phyloP scores from a whole-genome alignment of 2,113 vertebrate genomes.

The Pampusana beccarii region DNA sequence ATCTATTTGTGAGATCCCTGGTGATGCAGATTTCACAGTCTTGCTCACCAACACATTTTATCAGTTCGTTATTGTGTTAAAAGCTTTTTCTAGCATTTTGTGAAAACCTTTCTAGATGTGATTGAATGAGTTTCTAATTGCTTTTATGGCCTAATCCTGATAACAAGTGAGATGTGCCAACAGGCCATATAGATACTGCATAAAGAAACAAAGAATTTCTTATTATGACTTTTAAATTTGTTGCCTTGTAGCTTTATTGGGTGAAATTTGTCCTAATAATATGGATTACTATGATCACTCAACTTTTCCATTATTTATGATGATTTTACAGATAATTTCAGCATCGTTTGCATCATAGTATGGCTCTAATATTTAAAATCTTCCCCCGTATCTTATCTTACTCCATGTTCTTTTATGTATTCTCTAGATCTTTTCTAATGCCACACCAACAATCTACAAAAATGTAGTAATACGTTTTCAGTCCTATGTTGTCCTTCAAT shows the following conservation, averaged over 20 bases:
- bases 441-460: background rate
- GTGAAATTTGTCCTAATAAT: background rate
- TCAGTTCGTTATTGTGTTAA: background rate
- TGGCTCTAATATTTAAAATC: background rate
- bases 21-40: background rate
- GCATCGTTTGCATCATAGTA: background rate
- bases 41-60: background rate
- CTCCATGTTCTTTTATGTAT: background rate
- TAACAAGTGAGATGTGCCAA: background rate
- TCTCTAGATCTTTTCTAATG: background rate
- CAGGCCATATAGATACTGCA: background rate
- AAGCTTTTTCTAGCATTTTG: background rate
- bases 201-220: background rate
- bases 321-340: background rate
- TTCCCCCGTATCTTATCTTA: background rate
- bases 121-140: background rate
- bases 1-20: rapidly evolving
- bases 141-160: background rate
- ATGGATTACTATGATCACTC: background rate
- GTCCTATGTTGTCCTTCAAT: background rate
- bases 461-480: background rate
- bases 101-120: background rate
- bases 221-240: background rate
- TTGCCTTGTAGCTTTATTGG: background rate
- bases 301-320: background rate